Base-by-base conservation (phyloP, 2,113 vertebrate genomes). In the Ictalurus punctatus region DNA sequence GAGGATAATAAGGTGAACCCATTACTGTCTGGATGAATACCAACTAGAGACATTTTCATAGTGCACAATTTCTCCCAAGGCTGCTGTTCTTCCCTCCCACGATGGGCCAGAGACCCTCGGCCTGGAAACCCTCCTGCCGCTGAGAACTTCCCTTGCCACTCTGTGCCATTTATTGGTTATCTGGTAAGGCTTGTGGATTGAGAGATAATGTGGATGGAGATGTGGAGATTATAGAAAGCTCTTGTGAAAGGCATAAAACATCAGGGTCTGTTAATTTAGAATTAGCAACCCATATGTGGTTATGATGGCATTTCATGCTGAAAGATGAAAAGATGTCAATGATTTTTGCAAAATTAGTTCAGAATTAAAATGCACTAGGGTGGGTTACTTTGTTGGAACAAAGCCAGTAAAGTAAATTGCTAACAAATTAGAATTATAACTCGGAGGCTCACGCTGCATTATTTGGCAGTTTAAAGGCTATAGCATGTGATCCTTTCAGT, bases 21-120 rank as follows among this genome's bases (percentile, higher is more conserved):
- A 86, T 85, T 90, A 82, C 85, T 88, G 88, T 89, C 87, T 92
- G 89, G 85, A 92, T 61, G 63, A 90, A 91, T 84, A 87, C 87
- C 83, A 90, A 81, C 44, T 58, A 81, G 86, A 87, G 83, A 80
- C 87, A 59, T 87, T 69, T 87, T 84, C 79, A 78, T 85, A 83
- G 83, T 85, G 25, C 67, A 58, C n/a, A 61, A 59, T 86, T 86
- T 89, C 61, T 86, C 58, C 83, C 69, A 82, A 59, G 69, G 56
- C 86, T 87, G 73, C 54, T 81, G 74, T 88, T 63, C 54, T 83
- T 86, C 56, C 48, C 84, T 86, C 78, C 65, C 48, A 48, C 8
- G 10, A 48, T 86, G 56, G 59, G 21, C 40, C 17, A 30, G 44
- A 52, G 56, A 48, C 67, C 6, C 63, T 84, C 7, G 12, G 6